Conservation (phyloP, 2,113 vertebrate species). For the Strix aluco region DNA sequence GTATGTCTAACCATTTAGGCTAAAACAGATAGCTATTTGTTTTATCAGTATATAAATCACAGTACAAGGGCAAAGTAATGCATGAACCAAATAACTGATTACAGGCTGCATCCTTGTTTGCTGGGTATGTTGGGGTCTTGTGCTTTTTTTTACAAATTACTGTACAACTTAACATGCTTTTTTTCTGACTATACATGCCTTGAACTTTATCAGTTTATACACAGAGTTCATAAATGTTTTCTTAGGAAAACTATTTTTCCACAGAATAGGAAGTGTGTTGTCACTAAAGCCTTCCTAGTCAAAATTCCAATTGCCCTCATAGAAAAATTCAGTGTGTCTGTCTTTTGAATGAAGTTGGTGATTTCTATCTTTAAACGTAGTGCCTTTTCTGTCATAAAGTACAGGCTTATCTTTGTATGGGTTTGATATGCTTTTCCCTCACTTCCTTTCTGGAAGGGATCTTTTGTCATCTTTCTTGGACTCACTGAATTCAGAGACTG, state of each 20-base stretch:
- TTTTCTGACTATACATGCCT: background rate
- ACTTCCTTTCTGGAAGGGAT: background rate
- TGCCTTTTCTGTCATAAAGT: background rate
- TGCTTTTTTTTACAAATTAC: background rate
- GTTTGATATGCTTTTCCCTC: background rate
- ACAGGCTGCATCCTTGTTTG: background rate
- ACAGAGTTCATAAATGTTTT: background rate
- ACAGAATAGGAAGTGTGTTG: background rate
- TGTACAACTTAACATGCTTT: background rate
- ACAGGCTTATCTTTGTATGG: background rate
- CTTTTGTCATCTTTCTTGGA: background rate
- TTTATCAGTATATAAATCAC: background rate
- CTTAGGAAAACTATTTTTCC: background rate
- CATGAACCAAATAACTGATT: background rate
- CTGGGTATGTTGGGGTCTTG: background rate
- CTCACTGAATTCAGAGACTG: background rate
- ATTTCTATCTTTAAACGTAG: background rate
- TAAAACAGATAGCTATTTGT: background rate
- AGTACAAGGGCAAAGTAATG: background rate
- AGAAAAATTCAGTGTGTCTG: background rate
- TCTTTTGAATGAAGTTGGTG: background rate
- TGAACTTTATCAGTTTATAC: background rate
- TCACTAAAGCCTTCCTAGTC: background rate
- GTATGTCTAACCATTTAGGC: background rate
- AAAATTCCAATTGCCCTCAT: background rate